Conservation (phyloP, 2,888 invertebrate genomes). For the Lithophane socia region DNA sequence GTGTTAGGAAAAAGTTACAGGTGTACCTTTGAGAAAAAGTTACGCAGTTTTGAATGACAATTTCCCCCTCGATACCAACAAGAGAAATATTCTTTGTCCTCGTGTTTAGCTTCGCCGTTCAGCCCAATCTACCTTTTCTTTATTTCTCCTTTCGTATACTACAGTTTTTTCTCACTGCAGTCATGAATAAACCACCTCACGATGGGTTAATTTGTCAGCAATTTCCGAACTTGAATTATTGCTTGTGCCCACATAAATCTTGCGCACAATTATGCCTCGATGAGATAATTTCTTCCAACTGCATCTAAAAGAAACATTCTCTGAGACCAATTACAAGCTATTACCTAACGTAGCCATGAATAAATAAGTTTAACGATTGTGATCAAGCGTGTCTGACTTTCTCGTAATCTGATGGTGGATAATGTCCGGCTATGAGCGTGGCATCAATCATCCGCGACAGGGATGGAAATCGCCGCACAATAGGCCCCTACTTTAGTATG, state of each 20-base stretch:
- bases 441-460: slow-evolving; percentile 67
- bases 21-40: slow-evolving; percentile 39
- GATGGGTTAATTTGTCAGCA: slow-evolving; percentile 35
- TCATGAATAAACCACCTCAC: slow-evolving; percentile 32
- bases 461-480: slow-evolving; percentile 63
- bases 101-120: not conserved
- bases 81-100: not conserved
- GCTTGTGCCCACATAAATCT: slow-evolving; percentile 48
- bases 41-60: not conserved
- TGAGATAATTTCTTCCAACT: slow-evolving; percentile 47
- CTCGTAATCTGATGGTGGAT: slow-evolving; percentile 60
- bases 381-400: slow-evolving; percentile 61
- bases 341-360: slow-evolving; percentile 57
- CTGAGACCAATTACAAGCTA: slow-evolving; percentile 54
- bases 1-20: slow-evolving; percentile 54
- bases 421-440: slow-evolving; percentile 55
- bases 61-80: not conserved
- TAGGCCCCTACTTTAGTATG: slow-evolving; percentile 53
- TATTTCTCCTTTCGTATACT: not conserved
- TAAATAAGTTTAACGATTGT: slow-evolving; percentile 56
- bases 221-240: slow-evolving; percentile 43
- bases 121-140: not conserved
- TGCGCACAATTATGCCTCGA: slow-evolving; percentile 25
- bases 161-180: slow-evolving; percentile 4
- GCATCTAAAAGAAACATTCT: slow-evolving; percentile 53